Percentiles rank a stretch among this genome's conserved stretches.
These are phyloP conservation scores for Sisyra nigra DNA, from an alignment of 2,888 invertebrate species.

Conservation along the genomic window DNA sequence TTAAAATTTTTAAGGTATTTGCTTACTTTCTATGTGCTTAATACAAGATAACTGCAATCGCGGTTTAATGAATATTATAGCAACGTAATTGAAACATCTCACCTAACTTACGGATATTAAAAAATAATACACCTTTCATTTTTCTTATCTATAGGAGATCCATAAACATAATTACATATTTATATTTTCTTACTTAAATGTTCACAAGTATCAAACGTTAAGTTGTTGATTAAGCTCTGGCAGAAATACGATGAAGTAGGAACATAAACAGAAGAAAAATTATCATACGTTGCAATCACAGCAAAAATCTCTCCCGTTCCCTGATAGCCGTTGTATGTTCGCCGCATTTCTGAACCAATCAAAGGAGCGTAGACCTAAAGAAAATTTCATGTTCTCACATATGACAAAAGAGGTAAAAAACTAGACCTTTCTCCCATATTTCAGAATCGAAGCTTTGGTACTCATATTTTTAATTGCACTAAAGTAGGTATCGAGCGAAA, in stretches of 20 bases:
- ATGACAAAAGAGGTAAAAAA: constrained; percentile 6
- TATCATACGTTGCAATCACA: constrained; percentile 31
- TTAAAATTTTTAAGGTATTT: too few relatives aligned
- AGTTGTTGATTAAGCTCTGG: constrained; percentile 15
- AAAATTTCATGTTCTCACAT: constrained; percentile 7
- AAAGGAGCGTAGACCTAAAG: constrained; percentile 20
- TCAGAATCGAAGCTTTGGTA: constrained; percentile 33
- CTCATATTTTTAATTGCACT: constrained; percentile 41
- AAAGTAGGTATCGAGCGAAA: constrained; percentile 39
- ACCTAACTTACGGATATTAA: too few relatives aligned
- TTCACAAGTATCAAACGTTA: constrained; percentile 29
- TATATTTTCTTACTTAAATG: constrained; percentile 31
- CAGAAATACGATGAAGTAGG: constrained; percentile 53
- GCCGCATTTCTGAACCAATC: constrained; percentile 23
- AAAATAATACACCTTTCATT: too few relatives aligned
- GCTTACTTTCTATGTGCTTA: too few relatives aligned
- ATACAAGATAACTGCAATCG: too few relatives aligned
- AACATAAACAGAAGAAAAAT: constrained; percentile 43
- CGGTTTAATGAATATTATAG: too few relatives aligned
- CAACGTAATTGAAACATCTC: too few relatives aligned
- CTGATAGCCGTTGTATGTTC: constrained; percentile 39
- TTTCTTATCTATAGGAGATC: too few relatives aligned
- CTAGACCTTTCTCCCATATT: constrained; percentile 34
- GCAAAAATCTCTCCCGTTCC: constrained; percentile 44
- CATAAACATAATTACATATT: not conserved